A percentile compares a stretch with the other conserved stretches of the same genome.
Conservation (phyloP, 2,888 invertebrate species). For the Neoscelio sp. region DNA sequence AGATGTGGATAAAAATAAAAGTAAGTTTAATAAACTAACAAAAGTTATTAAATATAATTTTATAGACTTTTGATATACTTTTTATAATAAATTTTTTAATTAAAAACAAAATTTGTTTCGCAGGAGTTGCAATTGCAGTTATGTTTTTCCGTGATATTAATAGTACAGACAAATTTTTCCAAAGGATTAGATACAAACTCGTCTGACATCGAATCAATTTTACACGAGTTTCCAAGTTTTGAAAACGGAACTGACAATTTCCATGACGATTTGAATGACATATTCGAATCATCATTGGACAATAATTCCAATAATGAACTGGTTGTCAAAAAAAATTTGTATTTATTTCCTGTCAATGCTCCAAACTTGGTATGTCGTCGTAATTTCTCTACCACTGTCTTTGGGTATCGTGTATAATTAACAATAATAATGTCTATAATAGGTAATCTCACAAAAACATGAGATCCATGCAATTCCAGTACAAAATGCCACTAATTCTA, state of each 20-base stretch:
- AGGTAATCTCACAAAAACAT: slow-evolving; percentile 61
- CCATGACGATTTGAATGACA: slow-evolving; percentile 11
- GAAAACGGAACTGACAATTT: slow-evolving; percentile 42
- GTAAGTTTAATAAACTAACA: slow-evolving; percentile 16
- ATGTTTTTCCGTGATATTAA: slow-evolving; percentile 27
- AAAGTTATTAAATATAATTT: neutral
- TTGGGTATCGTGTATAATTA: too few species aligned
- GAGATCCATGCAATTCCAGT: slow-evolving; percentile 58
- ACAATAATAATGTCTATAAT: neutral
- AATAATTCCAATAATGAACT: slow-evolving; percentile 39
- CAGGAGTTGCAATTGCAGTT: slow-evolving; percentile 11
- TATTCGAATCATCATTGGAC: slow-evolving; percentile 24
- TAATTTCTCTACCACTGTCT: too few species aligned
- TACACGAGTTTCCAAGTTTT: slow-evolving; percentile 29
- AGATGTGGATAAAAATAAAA: slow-evolving; percentile 6
- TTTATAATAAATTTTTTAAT: neutral
- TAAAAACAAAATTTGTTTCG: neutral
- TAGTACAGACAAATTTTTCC: slow-evolving; percentile 14
- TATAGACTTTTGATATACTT: too few species aligned
- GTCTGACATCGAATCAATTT: slow-evolving; percentile 42
- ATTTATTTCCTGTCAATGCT: slow-evolving; percentile 58
- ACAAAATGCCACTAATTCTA: slow-evolving; percentile 34
- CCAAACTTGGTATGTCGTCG: slow-evolving; percentile 48
- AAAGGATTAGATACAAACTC: slow-evolving; percentile 34
- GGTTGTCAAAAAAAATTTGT: slow-evolving; percentile 53